A percentile compares a stretch with the other conserved stretches of the same genome.
phyloP scores from a whole-genome alignment of 1,140 invertebrate species.

The Yoshiicerus persimilis region DNA sequence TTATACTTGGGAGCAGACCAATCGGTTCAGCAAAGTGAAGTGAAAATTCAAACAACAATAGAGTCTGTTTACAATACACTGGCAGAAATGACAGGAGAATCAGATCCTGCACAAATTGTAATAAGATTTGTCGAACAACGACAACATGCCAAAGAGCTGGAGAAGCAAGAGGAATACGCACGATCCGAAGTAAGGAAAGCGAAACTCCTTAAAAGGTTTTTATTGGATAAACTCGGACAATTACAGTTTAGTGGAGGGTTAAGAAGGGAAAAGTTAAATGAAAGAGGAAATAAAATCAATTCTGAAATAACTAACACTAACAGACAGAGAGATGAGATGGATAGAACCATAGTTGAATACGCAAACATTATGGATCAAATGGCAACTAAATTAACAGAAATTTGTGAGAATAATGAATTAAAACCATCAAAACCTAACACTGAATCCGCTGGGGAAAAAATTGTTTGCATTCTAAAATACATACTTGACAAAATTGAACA shows the following conservation, averaged over 20 bases:
- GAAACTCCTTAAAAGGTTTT: slow-evolving; percentile 45
- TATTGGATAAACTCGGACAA: slow-evolving; percentile 43
- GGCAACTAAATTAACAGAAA: slow-evolving; percentile 35
- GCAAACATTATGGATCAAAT: slow-evolving; percentile 39
- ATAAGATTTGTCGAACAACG: slow-evolving; percentile 42
- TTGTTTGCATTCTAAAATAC: slow-evolving; percentile 24
- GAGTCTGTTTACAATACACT: slow-evolving; percentile 41
- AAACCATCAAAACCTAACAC: background rate
- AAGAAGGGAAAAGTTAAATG: slow-evolving; percentile 40
- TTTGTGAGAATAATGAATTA: slow-evolving; percentile 30
- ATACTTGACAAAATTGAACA: slow-evolving; percentile 32
- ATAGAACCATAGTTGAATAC: slow-evolving; percentile 31
- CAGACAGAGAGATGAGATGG: slow-evolving; percentile 16
- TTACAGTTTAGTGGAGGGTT: slow-evolving; percentile 45
- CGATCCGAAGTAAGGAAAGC: slow-evolving; percentile 41
- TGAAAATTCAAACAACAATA: slow-evolving; percentile 19
- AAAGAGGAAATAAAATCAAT: slow-evolving; percentile 19
- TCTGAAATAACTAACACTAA: slow-evolving; percentile 27
- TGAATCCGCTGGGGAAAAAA: slow-evolving; percentile 22
- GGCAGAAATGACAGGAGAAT: slow-evolving; percentile 44
- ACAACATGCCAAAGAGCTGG: slow-evolving; percentile 33
- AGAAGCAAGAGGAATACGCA: slow-evolving; percentile 29
- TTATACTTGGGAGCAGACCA: background rate
- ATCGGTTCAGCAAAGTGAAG: background rate
- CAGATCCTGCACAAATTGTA: slow-evolving; percentile 40